Evolutionary conservation across 2,888 invertebrate species (phyloP), one percentile per base, ranked within the genome.

Genomic region (Eumerus sabulonum): DNA sequence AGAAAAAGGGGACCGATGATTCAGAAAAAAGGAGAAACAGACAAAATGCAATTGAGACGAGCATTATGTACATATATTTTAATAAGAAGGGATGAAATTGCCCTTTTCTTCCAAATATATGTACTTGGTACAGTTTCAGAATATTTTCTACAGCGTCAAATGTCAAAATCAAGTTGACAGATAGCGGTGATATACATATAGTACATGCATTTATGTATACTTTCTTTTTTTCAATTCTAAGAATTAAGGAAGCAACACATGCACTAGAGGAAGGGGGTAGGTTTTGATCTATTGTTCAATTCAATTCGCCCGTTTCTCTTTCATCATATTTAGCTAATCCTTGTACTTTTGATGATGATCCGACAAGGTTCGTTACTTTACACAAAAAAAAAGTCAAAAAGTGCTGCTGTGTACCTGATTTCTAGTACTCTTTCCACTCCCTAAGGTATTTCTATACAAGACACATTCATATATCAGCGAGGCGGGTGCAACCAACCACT

Each of bases 81-180:
- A 79, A 74, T 79, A 79, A 68, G 54, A 70, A 63, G 63, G 59
- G 63, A 50, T 53, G 68, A 66, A 74, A 50, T 40, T 27, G 62
- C 67, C 62, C 47, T 67, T 73, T 73, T 38, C 27, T 40, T 40
- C 40, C 5, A 40, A 36, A 36, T n/a, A 36, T 47, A 48, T 56
- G 53, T 63, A 60, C 59, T 76, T 59, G 76, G 79, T 79, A 79
- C 79, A 79, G 79, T 79, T 74, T 47, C 79, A 57, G 47, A 16
- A 14, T 9, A 48, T 38, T 59, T 59, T 44, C 50, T 40, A 53
- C 59, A 66, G 36, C 47, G 47, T 19, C 54, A 19, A 56, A 57
- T n/a, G 44, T 67, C 13, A 53, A 73, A 36, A 35, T n/a, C 16
- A 36, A 62, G 56, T 60, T 40, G 38, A 60, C 50, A 67, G 17